Evolutionary conservation across 2,888 invertebrate genomes (phyloP).

Genomic region (Parnassius apollo): DNA sequence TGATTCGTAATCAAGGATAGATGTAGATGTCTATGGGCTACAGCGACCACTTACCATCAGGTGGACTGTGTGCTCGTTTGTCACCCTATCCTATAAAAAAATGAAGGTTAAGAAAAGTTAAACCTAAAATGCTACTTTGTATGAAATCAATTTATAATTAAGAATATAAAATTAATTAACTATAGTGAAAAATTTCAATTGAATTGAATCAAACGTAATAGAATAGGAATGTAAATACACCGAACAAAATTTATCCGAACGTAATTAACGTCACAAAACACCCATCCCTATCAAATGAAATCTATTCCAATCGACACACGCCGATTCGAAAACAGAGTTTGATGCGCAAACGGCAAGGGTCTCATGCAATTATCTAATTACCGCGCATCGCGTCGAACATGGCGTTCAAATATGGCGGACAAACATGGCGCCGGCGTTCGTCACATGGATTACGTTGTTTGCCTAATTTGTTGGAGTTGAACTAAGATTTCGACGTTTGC

Average conservation of each 20-base stretch:
- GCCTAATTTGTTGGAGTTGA: conserved; percentile 59
- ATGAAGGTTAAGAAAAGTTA: too few species aligned
- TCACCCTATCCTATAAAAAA: too few species aligned
- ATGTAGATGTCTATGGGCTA: too few species aligned
- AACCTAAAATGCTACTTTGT: too few species aligned
- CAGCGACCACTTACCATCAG: too few species aligned
- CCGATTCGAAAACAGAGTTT: conserved; percentile 34
- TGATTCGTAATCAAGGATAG: too few species aligned
- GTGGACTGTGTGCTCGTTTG: too few species aligned
- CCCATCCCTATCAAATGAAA: conserved; percentile 19
- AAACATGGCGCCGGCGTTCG: conserved; percentile 45
- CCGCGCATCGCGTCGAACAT: conserved; percentile 45
- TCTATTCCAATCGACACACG: conserved; percentile 34
- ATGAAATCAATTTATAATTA: too few species aligned
- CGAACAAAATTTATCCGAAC: conserved; percentile 23
- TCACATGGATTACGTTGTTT: conserved; percentile 58
- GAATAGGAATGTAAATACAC: conserved; percentile 17
- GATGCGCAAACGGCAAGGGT: conserved; percentile 48
- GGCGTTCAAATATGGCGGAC: conserved; percentile 51
- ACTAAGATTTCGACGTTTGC: conserved; percentile 46
- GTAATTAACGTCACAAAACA: conserved; percentile 25
- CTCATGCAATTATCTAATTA: conserved; percentile 71
- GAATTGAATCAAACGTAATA: conserved; percentile 4
- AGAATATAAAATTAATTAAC: too few species aligned
- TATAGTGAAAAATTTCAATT: neutral